Evolutionary conservation across 2,113 vertebrate genomes (phyloP).

Genomic region (Maylandia zebra): DNA sequence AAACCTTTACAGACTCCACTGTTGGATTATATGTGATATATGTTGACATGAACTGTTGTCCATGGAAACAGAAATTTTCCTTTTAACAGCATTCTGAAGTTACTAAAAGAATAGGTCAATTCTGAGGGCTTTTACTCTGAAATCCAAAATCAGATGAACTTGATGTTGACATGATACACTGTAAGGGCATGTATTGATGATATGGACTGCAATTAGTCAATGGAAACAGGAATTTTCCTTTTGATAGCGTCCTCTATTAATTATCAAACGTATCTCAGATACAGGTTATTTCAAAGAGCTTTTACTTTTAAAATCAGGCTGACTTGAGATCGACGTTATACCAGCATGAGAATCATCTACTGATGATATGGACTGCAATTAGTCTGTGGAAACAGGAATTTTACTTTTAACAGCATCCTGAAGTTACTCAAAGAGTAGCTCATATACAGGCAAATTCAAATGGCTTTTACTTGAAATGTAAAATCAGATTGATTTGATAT

Average conservation of each 20-base stretch:
- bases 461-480: neutral
- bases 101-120: neutral
- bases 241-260: neutral
- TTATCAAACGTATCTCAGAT: fast-evolving
- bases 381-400: neutral
- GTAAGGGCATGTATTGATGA: neutral
- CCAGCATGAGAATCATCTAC: neutral
- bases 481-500: neutral
- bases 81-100: neutral
- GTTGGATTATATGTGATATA: neutral
- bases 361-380: neutral
- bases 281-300: neutral
- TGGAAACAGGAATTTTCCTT: neutral
- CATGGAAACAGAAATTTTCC: fast-evolving
- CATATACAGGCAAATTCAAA: neutral
- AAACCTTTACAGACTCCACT: neutral
- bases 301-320: neutral
- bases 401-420: neutral
- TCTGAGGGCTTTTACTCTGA: neutral
- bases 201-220: neutral
- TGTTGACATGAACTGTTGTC: neutral
- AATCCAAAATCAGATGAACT: neutral
- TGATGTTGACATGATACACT: neutral
- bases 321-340: neutral
- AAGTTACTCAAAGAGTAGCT: neutral